A percentile compares a stretch with the other conserved stretches of the same genome.
Evolutionary conservation across 2,888 invertebrate genomes (phyloP).

Genomic region (Adelphocoris suturalis): DNA sequence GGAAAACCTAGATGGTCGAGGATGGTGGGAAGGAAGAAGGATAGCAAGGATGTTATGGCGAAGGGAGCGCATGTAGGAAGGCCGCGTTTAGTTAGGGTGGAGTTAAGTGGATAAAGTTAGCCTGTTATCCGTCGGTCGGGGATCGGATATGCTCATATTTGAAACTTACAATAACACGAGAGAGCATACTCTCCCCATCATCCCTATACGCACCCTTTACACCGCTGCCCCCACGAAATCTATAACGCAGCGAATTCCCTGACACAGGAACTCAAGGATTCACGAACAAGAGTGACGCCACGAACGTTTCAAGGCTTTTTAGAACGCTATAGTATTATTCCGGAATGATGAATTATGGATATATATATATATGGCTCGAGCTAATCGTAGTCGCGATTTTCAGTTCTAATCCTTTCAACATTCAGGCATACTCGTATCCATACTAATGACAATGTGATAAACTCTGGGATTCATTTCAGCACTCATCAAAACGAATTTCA

Average conservation of each 20-base stretch:
- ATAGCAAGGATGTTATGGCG: constrained; percentile 1
- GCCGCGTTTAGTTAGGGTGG: constrained; percentile 34
- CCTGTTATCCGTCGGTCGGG: constrained; percentile 12
- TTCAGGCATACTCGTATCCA: too few species aligned
- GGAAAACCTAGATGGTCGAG: constrained; percentile 6
- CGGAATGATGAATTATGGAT: too few species aligned
- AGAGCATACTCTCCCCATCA: background rate
- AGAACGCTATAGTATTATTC: too few species aligned
- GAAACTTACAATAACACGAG: constrained; percentile 48
- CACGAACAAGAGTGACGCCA: background rate
- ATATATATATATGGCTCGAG: too few species aligned
- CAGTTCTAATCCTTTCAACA: too few species aligned
- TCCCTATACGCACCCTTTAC: background rate
- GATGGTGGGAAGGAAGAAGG: background rate
- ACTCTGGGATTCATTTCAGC: too few species aligned
- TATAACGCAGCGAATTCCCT: background rate
- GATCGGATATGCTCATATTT: constrained; percentile 52
- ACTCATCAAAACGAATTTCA: too few species aligned
- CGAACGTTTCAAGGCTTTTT: too few species aligned
- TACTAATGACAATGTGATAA: too few species aligned
- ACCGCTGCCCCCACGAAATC: background rate
- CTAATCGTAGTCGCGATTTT: too few species aligned
- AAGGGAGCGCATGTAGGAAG: background rate
- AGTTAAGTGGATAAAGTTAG: constrained; percentile 52
- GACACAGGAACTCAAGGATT: background rate